Evolutionary conservation across 37 sponge, comb jelly and placozoan species (phyloP), one percentile per base, ranked within the genome.

Genomic region (Agelas oroides): DNA sequence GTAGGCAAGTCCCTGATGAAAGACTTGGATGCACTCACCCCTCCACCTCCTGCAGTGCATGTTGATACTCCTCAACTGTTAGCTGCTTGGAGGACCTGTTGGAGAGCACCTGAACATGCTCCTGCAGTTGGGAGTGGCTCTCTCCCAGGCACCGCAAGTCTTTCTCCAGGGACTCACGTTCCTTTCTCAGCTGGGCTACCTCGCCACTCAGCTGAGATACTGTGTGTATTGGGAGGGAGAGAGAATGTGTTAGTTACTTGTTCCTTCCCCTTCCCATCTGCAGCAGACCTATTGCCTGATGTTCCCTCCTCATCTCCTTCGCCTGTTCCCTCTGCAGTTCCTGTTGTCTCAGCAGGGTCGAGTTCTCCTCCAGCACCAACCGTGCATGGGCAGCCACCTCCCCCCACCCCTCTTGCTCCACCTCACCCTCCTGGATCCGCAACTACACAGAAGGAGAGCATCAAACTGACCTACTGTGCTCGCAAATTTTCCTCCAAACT

Each of bases 21-120:
- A 19, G 31, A 17, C 14, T n/a, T n/a, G n/a, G 14, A 40, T 55
- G 31, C 46, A 79, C 80, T 37, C 25, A 88, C 88, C 69, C 18
- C 46, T 88, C 83, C 24, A 88, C 76, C 46, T 75, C 74, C 36
- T 69, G 34, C 40, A 88, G 33, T 14, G 76, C 76, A 15, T 53
- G 52, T 34, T 75, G 57, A 41, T 88, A 83, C 17, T 88, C 88
- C 52, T 81, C 59, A 59, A 88, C 30, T 11, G 83, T 19, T 33
- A 88, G 65, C 14, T 75, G 67, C 5, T 39, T 20, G 15, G 82
- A 19, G 13, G 65, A 15, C 27, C 24, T 20, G 19, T 19, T n/a
- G 18, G 40, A 25, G 18, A 88, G 60, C 41, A 27, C 23, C 5
- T 70, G 53, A 19, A 87, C 55, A 65, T 73, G 56, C 36, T 53